Evolutionary conservation across 2,113 vertebrate species (phyloP).

Genomic region (Sula dactylatra): DNA sequence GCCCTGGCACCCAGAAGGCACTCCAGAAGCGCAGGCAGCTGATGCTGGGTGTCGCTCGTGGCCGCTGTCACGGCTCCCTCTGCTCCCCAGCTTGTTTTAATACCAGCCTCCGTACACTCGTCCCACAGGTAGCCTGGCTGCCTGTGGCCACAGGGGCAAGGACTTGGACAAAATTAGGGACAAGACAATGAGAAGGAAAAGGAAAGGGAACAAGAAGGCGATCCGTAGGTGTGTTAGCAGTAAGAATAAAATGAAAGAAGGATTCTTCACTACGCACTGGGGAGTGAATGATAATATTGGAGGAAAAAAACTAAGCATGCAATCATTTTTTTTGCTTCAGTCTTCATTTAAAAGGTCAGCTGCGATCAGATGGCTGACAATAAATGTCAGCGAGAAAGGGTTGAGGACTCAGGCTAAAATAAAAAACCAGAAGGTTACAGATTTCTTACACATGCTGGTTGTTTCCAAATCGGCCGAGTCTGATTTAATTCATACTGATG

Average conservation of each 20-base stretch:
- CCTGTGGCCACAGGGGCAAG: background rate
- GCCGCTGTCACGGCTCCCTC: background rate
- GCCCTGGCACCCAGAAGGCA: background rate
- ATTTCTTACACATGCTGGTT: fast-evolving
- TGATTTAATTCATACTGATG: fast-evolving
- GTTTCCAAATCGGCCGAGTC: background rate
- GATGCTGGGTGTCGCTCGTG: background rate
- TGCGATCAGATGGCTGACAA: background rate
- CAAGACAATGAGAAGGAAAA: background rate
- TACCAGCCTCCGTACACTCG: fast-evolving
- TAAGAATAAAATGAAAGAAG: background rate
- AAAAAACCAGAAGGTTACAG: background rate
- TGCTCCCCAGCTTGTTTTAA: background rate
- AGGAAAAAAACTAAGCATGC: background rate
- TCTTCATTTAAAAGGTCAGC: background rate
- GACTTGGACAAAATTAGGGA: background rate
- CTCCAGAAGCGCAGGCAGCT: too few relatives aligned
- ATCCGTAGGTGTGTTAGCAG: fast-evolving
- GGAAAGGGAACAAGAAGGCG: background rate
- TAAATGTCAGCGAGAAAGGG: background rate
- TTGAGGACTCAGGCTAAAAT: background rate
- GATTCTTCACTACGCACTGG: background rate
- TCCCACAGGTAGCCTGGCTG: background rate
- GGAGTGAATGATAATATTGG: background rate
- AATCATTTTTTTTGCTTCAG: background rate